A percentile compares a stretch with the other conserved stretches of the same genome.
Evolutionary conservation across 2,888 invertebrate genomes (phyloP).

Genomic region (Acleris cristana): DNA sequence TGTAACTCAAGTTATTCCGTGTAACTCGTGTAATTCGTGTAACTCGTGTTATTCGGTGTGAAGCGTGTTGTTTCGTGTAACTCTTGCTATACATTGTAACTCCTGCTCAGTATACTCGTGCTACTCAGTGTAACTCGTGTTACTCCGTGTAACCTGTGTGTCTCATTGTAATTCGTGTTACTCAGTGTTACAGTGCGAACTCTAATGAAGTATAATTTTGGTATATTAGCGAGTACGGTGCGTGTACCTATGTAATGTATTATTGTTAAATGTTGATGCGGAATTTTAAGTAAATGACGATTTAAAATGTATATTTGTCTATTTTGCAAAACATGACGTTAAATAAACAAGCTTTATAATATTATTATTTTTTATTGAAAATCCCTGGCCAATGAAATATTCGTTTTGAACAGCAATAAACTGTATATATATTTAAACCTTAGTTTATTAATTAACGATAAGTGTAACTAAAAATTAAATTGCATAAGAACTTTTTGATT

Average conservation of each 20-base stretch:
- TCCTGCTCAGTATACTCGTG: no score
- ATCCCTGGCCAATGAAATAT: background rate
- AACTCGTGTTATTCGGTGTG: no score
- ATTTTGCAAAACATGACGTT: conserved; percentile 84
- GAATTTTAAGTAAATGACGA: conserved; percentile 77
- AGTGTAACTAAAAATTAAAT: no score
- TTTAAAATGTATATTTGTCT: conserved; percentile 81
- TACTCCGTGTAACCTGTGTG: background rate
- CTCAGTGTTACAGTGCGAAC: conserved; percentile 2
- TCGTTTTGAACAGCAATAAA: no score
- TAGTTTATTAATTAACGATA: no score
- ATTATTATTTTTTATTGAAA: conserved; percentile 46
- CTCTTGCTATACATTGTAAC: no score
- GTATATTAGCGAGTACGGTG: conserved; percentile 49
- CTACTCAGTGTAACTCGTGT: no score
- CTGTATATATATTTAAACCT: no score
- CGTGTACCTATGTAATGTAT: conserved; percentile 73
- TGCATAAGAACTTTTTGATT: no score
- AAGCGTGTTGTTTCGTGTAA: no score
- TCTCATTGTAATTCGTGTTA: no score
- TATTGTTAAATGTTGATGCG: conserved; percentile 81
- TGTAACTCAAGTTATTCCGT: no score
- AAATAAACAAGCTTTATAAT: conserved; percentile 82
- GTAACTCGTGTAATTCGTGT: background rate
- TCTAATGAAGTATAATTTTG: conserved; percentile 30